Evolutionary conservation across 2,888 invertebrate genomes (phyloP).

Genomic region (Quadroppia sp.): DNA sequence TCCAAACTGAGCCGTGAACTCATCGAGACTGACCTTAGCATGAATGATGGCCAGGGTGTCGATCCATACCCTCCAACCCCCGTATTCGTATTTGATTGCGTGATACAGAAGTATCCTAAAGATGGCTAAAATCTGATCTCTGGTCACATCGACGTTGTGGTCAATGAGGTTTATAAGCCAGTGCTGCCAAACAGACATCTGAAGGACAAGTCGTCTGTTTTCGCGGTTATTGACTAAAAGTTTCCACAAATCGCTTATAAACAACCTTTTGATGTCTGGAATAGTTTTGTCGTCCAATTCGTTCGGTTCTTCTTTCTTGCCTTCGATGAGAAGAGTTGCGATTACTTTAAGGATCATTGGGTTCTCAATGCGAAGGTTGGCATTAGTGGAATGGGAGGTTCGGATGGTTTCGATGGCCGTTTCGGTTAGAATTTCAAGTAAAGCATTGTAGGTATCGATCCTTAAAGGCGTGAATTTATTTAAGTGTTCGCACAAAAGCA

Average conservation of each 20-base stretch:
- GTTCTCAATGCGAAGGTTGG: constrained; percentile 51
- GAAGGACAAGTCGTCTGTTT: constrained; percentile 76
- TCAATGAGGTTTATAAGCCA: constrained; percentile 88
- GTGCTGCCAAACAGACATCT: constrained; percentile 99
- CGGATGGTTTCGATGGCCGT: constrained; percentile 40
- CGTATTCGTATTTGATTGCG: constrained; percentile 98
- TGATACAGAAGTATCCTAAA: constrained; percentile 97
- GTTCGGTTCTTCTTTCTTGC: constrained; percentile 60
- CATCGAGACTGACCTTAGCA: constrained; percentile 70
- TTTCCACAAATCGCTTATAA: constrained; percentile 96
- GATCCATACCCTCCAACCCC: constrained; percentile 99
- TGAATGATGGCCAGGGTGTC: constrained; percentile 98
- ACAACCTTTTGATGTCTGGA: constrained; percentile 63
- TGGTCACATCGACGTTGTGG: constrained; percentile 68
- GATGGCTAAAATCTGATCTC: constrained; percentile 95
- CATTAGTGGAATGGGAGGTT: constrained; percentile 27
- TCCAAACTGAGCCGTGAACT: constrained; percentile 41
- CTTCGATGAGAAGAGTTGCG: constrained; percentile 91
- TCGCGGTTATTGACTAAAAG: constrained; percentile 95
- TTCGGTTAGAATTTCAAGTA: constrained; percentile 70
- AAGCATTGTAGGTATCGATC: constrained; percentile 93
- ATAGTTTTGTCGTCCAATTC: constrained; percentile 48
- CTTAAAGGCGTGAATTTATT: constrained; percentile 83
- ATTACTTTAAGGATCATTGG: constrained; percentile 97
- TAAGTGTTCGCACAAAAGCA: constrained; percentile 86